Percentiles rank a stretch among this genome's conserved stretches.
Evolutionary conservation across 37 sponge, comb jelly and placozoan species (phyloP).

Genomic region (Haliclona indistincta): DNA sequence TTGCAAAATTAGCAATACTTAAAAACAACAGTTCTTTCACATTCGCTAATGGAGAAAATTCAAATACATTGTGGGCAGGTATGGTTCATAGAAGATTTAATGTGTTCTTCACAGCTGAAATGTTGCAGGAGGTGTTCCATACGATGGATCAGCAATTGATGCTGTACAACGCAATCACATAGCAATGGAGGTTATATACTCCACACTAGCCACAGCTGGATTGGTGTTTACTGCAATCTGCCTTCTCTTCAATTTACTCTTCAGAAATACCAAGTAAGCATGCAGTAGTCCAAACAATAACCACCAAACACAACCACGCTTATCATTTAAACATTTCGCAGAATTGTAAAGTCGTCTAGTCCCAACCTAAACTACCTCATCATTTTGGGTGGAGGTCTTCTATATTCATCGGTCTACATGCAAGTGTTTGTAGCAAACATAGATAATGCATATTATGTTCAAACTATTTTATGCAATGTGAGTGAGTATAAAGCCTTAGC

Average conservation of each 20-base stretch:
- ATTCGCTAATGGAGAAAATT: no score
- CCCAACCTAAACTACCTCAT: slow-evolving; percentile 15
- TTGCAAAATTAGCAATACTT: no score
- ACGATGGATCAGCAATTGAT: slow-evolving; percentile 9
- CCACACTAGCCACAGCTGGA: neutral
- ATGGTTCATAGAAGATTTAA: no score
- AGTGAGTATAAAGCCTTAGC: neutral
- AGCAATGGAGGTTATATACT: neutral
- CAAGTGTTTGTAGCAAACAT: no score
- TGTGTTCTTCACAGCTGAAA: neutral
- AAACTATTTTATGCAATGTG: slow-evolving; percentile 16
- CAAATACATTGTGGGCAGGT: no score
- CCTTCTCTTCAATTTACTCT: slow-evolving; percentile 13
- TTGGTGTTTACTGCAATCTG: neutral
- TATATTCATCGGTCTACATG: slow-evolving; percentile 4
- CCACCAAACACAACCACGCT: neutral
- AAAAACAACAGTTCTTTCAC: no score
- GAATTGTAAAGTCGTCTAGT: slow-evolving; percentile 17
- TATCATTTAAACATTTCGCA: neutral
- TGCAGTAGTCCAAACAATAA: no score
- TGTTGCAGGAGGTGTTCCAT: slow-evolving; percentile 9
- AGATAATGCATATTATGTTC: no score
- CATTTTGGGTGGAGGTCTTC: slow-evolving; percentile 5
- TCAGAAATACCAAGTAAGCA: slow-evolving; percentile 8
- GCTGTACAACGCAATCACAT: neutral